phyloP scores from a whole-genome alignment of 2,797 vertebrate genomes.

The Eupleurogrammus muticus region DNA sequence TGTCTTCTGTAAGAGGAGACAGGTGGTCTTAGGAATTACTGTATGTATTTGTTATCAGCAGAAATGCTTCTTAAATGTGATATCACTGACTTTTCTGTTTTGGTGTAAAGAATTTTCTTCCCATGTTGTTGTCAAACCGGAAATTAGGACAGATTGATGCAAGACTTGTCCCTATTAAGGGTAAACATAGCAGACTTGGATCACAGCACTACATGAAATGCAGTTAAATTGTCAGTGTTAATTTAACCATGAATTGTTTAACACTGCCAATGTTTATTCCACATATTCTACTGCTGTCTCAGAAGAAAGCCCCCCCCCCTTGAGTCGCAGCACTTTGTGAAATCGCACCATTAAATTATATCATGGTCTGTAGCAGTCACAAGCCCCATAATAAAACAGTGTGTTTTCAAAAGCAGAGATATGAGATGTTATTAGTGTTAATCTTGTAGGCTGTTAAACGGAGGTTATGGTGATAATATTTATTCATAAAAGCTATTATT shows the following conservation, averaged over 20 bases:
- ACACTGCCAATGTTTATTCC: conserved; percentile 25
- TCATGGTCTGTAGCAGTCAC: conserved; percentile 40
- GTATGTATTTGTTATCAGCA: conserved; percentile 59
- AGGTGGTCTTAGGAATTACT: conserved; percentile 58
- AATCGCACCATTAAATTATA: conserved; percentile 45
- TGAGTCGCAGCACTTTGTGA: conserved; percentile 31
- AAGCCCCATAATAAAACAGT: conserved; percentile 51
- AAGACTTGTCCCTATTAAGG: conserved; percentile 44
- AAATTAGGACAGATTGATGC: conserved; percentile 43
- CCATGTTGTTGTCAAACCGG: conserved; percentile 47
- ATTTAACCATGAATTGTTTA: conserved; percentile 32
- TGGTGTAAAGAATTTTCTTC: conserved; percentile 39
- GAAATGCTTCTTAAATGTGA: conserved; percentile 63
- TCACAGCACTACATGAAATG: conserved; percentile 29
- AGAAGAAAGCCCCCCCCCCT: conserved; percentile 19
- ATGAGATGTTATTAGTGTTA: conserved; percentile 43
- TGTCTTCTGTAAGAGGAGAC: conserved; percentile 76
- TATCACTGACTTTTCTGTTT: conserved; percentile 39
- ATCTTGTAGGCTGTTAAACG: conserved; percentile 37
- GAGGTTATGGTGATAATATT: conserved; percentile 54
- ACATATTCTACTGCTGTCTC: conserved; percentile 32
- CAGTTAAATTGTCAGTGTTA: neutral
- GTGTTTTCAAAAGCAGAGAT: conserved; percentile 41
- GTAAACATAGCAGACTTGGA: conserved; percentile 46
- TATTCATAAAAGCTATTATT: conserved; percentile 44